These are phyloP conservation scores for Podabrus alpinus DNA, from an alignment of 2,888 invertebrate genomes.

Conservation along the genomic window DNA sequence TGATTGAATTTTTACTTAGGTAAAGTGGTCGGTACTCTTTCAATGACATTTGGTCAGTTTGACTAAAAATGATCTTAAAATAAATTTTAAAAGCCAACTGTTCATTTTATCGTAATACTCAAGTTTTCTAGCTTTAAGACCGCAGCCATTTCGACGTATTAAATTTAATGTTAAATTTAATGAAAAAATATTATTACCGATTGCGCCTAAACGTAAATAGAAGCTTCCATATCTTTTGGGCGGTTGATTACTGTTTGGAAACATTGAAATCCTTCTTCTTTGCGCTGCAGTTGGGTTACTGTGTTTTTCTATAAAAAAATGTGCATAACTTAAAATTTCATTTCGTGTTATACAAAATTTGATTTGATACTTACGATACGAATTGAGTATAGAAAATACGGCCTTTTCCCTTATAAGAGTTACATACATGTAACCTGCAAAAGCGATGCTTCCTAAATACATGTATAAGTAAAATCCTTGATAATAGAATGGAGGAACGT, in stretches of 20 bases:
- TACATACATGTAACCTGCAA: constrained; percentile 72
- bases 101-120: too few species aligned
- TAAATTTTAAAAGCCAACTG: too few species aligned
- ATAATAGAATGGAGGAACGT: constrained; percentile 75
- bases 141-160: too few species aligned
- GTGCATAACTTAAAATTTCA: background rate
- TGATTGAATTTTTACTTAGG: too few species aligned
- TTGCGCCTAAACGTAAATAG: constrained; percentile 82
- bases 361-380: constrained; percentile 27
- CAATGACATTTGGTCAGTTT: too few species aligned
- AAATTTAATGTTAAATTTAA: too few species aligned
- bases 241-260: constrained; percentile 38
- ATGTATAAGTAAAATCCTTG: constrained; percentile 85
- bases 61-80: too few species aligned
- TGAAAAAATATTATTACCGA: constrained; percentile 61
- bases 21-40: too few species aligned
- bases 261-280: background rate
- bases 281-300: background rate
- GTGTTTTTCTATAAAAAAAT: background rate
- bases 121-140: too few species aligned
- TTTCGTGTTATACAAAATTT: background rate
- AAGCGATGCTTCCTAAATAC: constrained; percentile 75
- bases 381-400: constrained; percentile 56
- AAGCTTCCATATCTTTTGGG: constrained; percentile 79
- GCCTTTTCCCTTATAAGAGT: constrained; percentile 65